Conservation (phyloP, 2,113 vertebrate species). For the Callochromis pleurospilus region DNA sequence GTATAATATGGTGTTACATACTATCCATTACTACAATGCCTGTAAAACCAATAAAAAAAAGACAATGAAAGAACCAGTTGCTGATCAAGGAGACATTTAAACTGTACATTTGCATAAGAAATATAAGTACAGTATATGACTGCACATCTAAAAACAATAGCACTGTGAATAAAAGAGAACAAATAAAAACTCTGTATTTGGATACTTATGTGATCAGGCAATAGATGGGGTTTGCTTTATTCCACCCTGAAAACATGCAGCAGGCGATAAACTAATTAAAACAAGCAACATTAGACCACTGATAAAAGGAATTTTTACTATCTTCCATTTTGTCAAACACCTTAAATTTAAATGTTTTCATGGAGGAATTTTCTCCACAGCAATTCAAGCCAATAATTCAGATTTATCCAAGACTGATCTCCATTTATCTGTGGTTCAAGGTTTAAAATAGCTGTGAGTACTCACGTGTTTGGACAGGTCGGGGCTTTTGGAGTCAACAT, state of each 20-base stretch:
- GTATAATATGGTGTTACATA: neutral
- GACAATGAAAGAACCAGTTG: neutral
- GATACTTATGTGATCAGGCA: conserved; percentile 30
- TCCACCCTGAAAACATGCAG: conserved; percentile 33
- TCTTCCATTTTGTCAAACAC: neutral
- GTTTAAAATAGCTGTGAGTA: neutral
- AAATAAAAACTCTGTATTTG: conserved; percentile 41
- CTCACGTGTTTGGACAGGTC: conserved; percentile 95
- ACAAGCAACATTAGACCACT: neutral
- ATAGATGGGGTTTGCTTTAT: conserved; percentile 46
- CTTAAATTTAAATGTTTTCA: neutral
- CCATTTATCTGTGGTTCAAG: conserved; percentile 17
- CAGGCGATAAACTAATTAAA: neutral
- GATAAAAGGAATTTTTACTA: neutral
- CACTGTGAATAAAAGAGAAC: neutral
- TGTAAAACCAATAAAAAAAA: neutral
- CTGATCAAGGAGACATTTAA: neutral
- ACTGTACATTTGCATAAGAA: neutral
- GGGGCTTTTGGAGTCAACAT: conserved; percentile 93
- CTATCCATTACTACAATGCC: neutral
- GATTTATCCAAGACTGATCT: neutral
- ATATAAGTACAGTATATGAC: neutral
- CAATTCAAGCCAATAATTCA: neutral
- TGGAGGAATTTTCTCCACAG: neutral
- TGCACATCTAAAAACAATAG: neutral